Evolutionary conservation across 2,113 vertebrate genomes (phyloP).

Genomic region (Epinephelus fuscoguttatus): DNA sequence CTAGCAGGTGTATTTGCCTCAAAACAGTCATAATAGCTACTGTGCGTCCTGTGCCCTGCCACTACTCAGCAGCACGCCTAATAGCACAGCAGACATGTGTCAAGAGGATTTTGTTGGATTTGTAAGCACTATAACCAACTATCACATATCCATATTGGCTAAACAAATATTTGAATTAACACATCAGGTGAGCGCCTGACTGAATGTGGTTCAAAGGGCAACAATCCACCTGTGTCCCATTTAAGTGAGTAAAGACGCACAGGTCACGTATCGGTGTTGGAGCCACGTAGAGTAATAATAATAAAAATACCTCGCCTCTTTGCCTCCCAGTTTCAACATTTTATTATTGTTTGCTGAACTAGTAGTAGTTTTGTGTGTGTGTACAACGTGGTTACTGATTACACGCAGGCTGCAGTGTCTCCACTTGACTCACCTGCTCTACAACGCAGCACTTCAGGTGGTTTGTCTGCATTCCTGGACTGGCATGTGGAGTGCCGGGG

Average conservation of each 20-base stretch:
- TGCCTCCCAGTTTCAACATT: background rate
- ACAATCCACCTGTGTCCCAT: background rate
- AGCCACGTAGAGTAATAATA: background rate
- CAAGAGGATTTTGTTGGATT: background rate
- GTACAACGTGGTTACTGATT: slow-evolving; percentile 56
- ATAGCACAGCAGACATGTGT: background rate
- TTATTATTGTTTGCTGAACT: slow-evolving; percentile 33
- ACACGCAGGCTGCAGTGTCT: slow-evolving; percentile 4
- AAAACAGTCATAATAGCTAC: background rate
- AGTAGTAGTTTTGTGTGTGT: slow-evolving; percentile 14
- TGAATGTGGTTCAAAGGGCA: slow-evolving; percentile 20
- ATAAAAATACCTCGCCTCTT: background rate
- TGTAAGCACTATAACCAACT: background rate
- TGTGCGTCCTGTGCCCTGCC: background rate
- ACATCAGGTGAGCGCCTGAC: slow-evolving; percentile 1
- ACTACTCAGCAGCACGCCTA: background rate
- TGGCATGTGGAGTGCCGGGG: slow-evolving; percentile 5
- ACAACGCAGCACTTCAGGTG: slow-evolving; percentile 26
- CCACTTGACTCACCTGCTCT: slow-evolving; percentile 43
- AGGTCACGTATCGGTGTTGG: background rate
- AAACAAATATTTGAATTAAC: slow-evolving; percentile 29
- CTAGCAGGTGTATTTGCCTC: background rate
- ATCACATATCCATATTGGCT: background rate
- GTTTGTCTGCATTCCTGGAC: slow-evolving; percentile 67
- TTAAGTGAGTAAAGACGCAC: background rate